A percentile compares a stretch with the other conserved stretches of the same genome.
These are phyloP conservation scores for Tragelaphus imberbis DNA, from an alignment of 2,113 vertebrate species.

Conservation along the genomic window DNA sequence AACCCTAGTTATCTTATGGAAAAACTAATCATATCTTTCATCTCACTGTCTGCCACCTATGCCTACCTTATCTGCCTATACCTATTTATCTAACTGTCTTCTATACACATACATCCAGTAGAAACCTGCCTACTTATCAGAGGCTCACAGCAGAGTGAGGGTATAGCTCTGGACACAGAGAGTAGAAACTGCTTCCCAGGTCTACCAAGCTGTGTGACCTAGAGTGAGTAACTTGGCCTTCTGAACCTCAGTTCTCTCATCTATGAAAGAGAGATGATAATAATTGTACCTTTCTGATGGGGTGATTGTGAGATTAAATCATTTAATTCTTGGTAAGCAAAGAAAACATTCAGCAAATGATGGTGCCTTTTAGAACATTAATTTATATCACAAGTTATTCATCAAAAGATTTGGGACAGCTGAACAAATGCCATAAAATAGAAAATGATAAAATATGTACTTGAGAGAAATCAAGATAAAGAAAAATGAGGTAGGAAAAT, in stretches of 20 bases:
- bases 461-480: conserved; percentile 46
- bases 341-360: background rate
- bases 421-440: conserved; percentile 35
- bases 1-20: background rate
- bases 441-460: conserved; percentile 39
- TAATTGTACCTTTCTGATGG: background rate
- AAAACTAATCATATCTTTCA: conserved; percentile 26
- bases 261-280: background rate
- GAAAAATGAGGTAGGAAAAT: conserved; percentile 34
- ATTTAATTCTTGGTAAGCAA: background rate
- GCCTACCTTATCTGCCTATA: background rate
- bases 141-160: background rate
- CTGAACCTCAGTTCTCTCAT: background rate
- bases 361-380: background rate
- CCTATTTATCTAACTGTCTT: background rate
- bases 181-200: background rate
- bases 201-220: background rate
- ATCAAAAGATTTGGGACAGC: conserved; percentile 18
- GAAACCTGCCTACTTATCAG: background rate
- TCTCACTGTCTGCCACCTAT: background rate
- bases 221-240: background rate
- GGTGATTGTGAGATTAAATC: background rate
- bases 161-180: background rate
- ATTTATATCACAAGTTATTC: background rate
- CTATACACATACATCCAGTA: background rate